Percentiles rank a stretch among this genome's conserved stretches.
Conservation (phyloP, 2,888 invertebrate species). For the Sinodicranocentrus sp. region DNA sequence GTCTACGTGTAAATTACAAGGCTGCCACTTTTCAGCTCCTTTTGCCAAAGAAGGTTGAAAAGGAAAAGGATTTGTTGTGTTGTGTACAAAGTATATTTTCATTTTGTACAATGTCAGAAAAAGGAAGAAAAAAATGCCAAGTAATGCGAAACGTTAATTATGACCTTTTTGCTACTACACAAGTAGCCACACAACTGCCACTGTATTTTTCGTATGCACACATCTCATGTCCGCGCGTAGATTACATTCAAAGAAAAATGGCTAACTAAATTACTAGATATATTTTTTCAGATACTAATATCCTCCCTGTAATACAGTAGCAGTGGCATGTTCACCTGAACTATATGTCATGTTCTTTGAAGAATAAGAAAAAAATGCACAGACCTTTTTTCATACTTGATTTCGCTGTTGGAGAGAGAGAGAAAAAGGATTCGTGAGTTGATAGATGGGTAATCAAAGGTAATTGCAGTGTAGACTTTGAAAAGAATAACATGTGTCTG, state of each 20-base stretch:
- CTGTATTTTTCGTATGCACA: neutral
- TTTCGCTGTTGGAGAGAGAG: no score
- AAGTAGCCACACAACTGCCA: neutral
- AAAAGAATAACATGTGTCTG: conserved; percentile 25
- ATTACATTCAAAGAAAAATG: neutral
- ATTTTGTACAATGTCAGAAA: neutral
- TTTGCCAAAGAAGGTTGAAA: conserved; percentile 5
- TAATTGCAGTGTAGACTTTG: conserved; percentile 54
- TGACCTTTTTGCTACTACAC: conserved; percentile 7
- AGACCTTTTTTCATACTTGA: neutral
- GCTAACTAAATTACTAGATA: neutral
- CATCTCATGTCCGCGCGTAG: neutral
- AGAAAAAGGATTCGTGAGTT: conserved; percentile 11
- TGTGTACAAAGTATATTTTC: neutral
- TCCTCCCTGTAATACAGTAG: conserved; percentile 39
- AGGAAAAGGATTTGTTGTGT: neutral
- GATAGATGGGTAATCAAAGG: conserved; percentile 60
- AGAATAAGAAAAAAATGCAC: conserved; percentile 27
- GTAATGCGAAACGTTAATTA: conserved; percentile 31
- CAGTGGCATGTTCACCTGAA: conserved; percentile 52
- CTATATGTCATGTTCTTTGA: conserved; percentile 53
- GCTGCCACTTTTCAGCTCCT: conserved; percentile 44
- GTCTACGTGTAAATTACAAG: conserved; percentile 62
- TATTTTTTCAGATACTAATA: no score
- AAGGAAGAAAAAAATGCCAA: conserved; percentile 12